Evolutionary conservation across 2,888 invertebrate species (phyloP), one percentile per base, ranked within the genome.

Genomic region (Alloplasta piceator): DNA sequence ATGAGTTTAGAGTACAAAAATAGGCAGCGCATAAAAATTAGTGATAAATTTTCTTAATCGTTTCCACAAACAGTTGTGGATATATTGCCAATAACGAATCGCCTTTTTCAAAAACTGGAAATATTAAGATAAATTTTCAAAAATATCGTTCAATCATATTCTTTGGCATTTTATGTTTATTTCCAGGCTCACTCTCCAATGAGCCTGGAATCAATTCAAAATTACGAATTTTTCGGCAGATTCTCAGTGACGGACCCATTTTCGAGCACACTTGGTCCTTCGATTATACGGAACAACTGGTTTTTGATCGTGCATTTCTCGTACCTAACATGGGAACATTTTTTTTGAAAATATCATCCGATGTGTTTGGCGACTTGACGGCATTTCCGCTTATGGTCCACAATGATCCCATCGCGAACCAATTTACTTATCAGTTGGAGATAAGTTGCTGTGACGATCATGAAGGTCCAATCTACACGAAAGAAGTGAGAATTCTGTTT

Each of bases 271-370:
- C 74, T 0, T 86, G 85, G 86, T 58, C 50, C 4, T 50, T 88
- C 6, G 64, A 85, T 1, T 85, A 80, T 12, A 6, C 16, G 1
- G 61, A 61, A 5, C 67, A 63, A 26, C 38, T 75, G 78, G 39
- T 43, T 1, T 85, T 86, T 50, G 84, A 89, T 43, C 78, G 68
- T 12, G 89, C 87, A 0, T 85, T 89, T 46, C 64, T 64, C 16
- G 75, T 90, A 26, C 73, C 83, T 5, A 74, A 84, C 3, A 88
- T 89, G 87, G 90, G 89, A 4, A 39, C 89, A 0, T 91, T 90
- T 58, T 89, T 89, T 58, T 38, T 90, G 5, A 86, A 85, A 5
- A 52, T 89, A 0, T 64, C 36, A 0, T 70, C 87, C 9, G 74
- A 86, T 63, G 43, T 36, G 0, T 81, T 78, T 4, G 86, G 87